phyloP scores from a whole-genome alignment of 2,888 invertebrate genomes.

The Antheraea assamensis region DNA sequence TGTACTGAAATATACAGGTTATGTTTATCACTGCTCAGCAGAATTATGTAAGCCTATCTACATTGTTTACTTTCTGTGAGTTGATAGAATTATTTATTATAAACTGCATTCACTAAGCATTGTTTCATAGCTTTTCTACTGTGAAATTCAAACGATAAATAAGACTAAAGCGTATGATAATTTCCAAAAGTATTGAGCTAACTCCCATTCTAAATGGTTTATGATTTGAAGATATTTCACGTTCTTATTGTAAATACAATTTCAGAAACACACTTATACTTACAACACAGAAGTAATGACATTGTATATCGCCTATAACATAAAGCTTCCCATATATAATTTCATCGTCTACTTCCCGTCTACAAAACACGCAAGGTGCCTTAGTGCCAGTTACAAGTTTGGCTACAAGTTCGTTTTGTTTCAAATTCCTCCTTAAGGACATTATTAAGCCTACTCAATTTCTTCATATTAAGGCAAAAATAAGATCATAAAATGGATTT shows the following conservation, averaged over 20 bases:
- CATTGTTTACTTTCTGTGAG: neutral
- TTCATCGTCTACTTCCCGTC: constrained; percentile 75
- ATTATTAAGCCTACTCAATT: constrained; percentile 29
- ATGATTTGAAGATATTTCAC: neutral
- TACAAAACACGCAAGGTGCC: constrained; percentile 80
- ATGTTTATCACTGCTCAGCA: neutral
- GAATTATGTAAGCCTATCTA: neutral
- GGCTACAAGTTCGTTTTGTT: constrained; percentile 41
- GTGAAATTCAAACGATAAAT: too few species aligned
- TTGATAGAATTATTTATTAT: neutral
- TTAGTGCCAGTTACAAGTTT: constrained; percentile 55
- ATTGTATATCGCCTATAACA: constrained; percentile 79
- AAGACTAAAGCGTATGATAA: too few species aligned
- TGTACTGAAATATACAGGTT: neutral
- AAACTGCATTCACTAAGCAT: too few species aligned
- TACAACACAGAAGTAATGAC: constrained; percentile 91
- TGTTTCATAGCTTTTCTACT: too few species aligned
- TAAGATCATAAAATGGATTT: neutral
- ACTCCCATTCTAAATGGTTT: neutral
- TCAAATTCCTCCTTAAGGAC: constrained; percentile 36
- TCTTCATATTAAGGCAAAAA: neutral
- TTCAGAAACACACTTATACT: constrained; percentile 43
- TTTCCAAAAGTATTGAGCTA: too few species aligned
- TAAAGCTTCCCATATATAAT: constrained; percentile 81
- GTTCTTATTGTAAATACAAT: neutral